Base-by-base conservation (phyloP, 2,113 vertebrate species). In the Macheiramphus alcinus region DNA sequence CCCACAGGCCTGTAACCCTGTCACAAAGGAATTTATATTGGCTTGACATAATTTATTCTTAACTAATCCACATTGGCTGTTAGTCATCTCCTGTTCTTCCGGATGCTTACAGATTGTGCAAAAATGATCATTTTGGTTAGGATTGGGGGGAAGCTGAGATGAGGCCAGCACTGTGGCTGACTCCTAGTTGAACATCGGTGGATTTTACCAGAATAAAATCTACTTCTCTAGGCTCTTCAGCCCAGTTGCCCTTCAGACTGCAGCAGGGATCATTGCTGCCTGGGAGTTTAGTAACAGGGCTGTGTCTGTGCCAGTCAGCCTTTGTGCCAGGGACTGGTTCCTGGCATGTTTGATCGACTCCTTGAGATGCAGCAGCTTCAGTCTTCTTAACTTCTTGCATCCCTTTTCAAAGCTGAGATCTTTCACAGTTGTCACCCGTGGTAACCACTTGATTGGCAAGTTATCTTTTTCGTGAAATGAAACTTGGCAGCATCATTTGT, bases 31-130 rank as follows among this genome's bases (percentile, higher is more conserved):
- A 91, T 96, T 94, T 91, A 43, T 84, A 91, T 75, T 84, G 43
- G 6, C 40, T 94, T 65, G 42, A 84, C 48, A 85, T 87, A 89
- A 88, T 96, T 94, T 94, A 88, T 92, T 94, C 76, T 74, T 70
- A 91, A 74, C 47, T 93, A 94, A 96, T 96, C 72, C 75, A 42
- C 52, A 38, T 43, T 75, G 56, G 22, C 52, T 90, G 14, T 75
- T 91, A 65, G 12, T 85, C 66, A 53, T 80, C 78, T 85, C 72
- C 47, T 75, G 71, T 80, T 93, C 61, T 66, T 73, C 67, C 0
- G 1, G 31, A 48, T 85, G 67, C 40, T 72, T 75, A n/a, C 76
- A 52, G 72, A 86, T 14, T 68, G 21, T 25, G 27, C 29, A 76
- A 89, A 91, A 94, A 50, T 11, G 0, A 25, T 63, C 13, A 8